A percentile compares a stretch with the other conserved stretches of the same genome.
Evolutionary conservation across 2,888 invertebrate species (phyloP).

Genomic region (Podotricha telesiphe): DNA sequence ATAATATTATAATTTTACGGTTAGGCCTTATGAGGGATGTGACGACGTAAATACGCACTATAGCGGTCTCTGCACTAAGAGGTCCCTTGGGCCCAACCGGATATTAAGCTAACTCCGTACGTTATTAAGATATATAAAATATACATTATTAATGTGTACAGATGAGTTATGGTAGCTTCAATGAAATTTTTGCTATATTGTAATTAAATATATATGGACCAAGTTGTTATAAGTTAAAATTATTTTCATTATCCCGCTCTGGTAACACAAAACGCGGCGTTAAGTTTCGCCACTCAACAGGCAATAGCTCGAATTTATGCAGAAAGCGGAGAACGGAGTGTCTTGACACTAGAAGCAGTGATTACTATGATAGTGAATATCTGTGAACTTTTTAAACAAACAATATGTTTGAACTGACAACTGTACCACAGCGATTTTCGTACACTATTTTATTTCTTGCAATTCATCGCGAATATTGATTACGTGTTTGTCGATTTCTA

Average conservation of each 20-base stretch:
- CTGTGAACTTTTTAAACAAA: no score
- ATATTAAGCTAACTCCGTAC: constrained; percentile 14
- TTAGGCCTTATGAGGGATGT: constrained; percentile 10
- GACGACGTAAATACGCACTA: constrained; percentile 10
- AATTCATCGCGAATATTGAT: constrained; percentile 16
- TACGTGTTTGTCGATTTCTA: constrained; percentile 18
- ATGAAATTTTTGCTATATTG: constrained; percentile 1
- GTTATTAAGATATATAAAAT: constrained; percentile 21
- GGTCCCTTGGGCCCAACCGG: constrained; percentile 24
- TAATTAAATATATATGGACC: background rate
- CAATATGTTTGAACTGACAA: no score
- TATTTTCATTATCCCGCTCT: no score
- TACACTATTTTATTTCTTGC: background rate
- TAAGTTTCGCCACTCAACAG: background rate
- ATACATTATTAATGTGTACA: constrained; percentile 12
- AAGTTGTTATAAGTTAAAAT: no score
- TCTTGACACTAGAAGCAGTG: no score
- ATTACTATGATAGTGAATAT: no score
- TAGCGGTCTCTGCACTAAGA: constrained; percentile 14
- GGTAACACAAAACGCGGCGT: no score
- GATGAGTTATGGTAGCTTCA: background rate
- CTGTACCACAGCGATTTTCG: background rate
- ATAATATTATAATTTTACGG: constrained; percentile 5
- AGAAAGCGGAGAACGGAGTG: no score
- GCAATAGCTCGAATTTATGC: background rate